Evolutionary conservation across 1,140 invertebrate genomes (phyloP).

Genomic region (Mylabris phalerata): DNA sequence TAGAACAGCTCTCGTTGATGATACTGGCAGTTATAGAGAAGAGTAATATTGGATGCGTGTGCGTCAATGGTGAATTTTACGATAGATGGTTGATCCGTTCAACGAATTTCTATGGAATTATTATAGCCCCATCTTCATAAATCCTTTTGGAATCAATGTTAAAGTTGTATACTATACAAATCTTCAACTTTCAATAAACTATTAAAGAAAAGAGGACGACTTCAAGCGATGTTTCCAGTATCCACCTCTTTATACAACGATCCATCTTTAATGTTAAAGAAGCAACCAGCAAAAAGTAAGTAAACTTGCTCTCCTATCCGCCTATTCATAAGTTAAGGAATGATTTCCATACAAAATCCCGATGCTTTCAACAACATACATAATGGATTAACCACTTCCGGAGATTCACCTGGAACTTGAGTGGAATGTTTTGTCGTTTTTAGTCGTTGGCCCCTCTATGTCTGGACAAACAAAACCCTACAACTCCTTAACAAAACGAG

Average conservation of each 20-base stretch:
- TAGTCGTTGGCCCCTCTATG: too few species aligned
- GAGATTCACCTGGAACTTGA: slow-evolving; percentile 29
- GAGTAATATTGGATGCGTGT: too few species aligned
- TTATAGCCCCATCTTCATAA: too few species aligned
- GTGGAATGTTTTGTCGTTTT: slow-evolving; percentile 3
- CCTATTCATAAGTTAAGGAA: slow-evolving; percentile 20
- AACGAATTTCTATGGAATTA: too few species aligned
- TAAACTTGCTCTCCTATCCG: slow-evolving; percentile 5
- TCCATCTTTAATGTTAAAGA: slow-evolving; percentile 9
- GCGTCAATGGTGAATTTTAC: too few species aligned
- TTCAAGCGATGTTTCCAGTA: too few species aligned
- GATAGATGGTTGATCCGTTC: too few species aligned
- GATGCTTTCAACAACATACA: slow-evolving; percentile 25
- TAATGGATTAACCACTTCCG: slow-evolving; percentile 29
- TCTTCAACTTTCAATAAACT: slow-evolving; percentile 10
- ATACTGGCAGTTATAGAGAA: too few species aligned
- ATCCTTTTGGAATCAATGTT: too few species aligned
- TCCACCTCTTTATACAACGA: not conserved
- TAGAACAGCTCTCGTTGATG: too few species aligned
- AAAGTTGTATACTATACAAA: not conserved
- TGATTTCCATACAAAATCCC: slow-evolving; percentile 22
- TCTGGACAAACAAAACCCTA: slow-evolving; percentile 5
- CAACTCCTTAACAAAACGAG: too few species aligned
- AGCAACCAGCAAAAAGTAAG: slow-evolving; percentile 9
- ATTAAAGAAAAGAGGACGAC: not conserved